phyloP scores from a whole-genome alignment of 1,140 invertebrate species.

The Ceratosolen solmsi region DNA sequence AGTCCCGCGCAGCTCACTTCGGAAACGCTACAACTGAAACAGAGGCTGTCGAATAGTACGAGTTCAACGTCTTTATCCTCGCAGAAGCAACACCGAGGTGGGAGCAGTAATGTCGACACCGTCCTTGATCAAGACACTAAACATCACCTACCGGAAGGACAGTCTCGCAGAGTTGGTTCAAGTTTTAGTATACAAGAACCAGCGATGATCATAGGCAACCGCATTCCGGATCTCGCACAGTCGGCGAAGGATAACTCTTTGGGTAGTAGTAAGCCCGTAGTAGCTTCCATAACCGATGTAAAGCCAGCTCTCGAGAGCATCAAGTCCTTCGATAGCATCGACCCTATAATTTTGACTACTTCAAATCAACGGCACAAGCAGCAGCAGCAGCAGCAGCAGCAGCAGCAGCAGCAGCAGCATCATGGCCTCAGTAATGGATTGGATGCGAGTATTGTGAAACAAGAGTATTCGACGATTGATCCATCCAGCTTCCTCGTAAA shows the following conservation, averaged over 20 bases:
- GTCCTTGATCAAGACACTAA: neutral
- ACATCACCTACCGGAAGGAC: conserved; percentile 10
- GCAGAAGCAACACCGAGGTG: conserved; percentile 25
- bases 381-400: conserved; percentile 44
- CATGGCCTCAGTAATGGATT: conserved; percentile 57
- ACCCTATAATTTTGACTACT: conserved; percentile 59
- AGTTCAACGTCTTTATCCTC: conserved; percentile 1
- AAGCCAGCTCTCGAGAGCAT: conserved; percentile 53
- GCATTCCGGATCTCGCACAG: conserved; percentile 20
- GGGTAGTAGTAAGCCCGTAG: neutral
- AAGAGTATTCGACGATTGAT: conserved; percentile 44
- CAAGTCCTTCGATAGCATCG: conserved; percentile 57
- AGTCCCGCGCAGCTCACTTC: neutral
- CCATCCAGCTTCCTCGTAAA: conserved; percentile 31
- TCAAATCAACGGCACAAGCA: conserved; percentile 55
- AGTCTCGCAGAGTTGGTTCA: conserved; percentile 3
- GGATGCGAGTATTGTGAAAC: conserved; percentile 48
- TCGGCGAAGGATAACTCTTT: conserved; percentile 3
- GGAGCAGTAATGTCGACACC: neutral
- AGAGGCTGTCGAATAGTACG: conserved; percentile 29
- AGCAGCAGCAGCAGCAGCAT: conserved; percentile 53
- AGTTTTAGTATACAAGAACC: conserved; percentile 20
- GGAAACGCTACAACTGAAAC: conserved; percentile 15
- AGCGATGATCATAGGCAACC: neutral
- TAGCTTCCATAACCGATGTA: neutral